Evolutionary conservation across 2,797 vertebrate genomes (phyloP).

Genomic region (Tapirus indicus): DNA sequence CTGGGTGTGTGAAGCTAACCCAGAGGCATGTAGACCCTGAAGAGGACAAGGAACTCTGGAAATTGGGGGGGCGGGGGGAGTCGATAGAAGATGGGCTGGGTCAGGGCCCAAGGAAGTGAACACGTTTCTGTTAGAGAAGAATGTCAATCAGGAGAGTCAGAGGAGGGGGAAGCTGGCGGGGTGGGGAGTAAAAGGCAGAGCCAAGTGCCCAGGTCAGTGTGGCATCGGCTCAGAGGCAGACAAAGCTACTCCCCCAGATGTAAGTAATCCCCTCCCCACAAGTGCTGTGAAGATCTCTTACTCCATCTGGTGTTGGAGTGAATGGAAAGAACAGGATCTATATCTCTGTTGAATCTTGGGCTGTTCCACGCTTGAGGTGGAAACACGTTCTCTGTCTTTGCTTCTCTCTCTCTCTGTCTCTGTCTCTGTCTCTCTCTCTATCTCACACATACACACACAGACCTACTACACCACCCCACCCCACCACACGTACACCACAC

Average conservation of each 20-base stretch:
- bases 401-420: no score
- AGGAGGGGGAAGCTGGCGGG: background rate
- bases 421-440: background rate
- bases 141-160: background rate
- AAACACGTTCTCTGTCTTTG: background rate
- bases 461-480: background rate
- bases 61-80: fast-evolving
- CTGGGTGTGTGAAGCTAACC: background rate
- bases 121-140: background rate
- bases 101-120: background rate
- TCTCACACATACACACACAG: background rate
- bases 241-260: background rate
- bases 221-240: background rate
- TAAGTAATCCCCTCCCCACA: background rate
- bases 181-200: background rate
- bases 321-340: background rate
- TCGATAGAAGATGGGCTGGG: background rate
- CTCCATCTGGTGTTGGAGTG: background rate
- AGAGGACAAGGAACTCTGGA: background rate
- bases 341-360: background rate
- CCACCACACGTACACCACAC: no score
- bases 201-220: no score
- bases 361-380: background rate
- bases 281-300: background rate
- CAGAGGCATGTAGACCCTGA: background rate